Evolutionary conservation across 2,888 invertebrate genomes (phyloP), one percentile per base, ranked within the genome.

Genomic region (Horisme vitalbata): DNA sequence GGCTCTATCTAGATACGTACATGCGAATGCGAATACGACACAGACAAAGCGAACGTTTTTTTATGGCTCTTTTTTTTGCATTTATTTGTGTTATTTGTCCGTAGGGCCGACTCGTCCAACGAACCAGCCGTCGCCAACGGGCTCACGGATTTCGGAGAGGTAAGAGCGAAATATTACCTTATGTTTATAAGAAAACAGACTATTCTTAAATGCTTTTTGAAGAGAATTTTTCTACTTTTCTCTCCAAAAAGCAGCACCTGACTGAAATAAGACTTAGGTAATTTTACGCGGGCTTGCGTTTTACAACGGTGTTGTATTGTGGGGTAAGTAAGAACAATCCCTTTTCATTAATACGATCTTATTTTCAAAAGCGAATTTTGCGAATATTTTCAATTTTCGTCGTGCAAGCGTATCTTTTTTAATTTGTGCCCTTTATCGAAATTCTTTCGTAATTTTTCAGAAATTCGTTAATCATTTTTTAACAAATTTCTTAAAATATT

Each of bases 81-180:
- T 78, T 78, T 80, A 76, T 79, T 73, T 73, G 68, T 76, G 66
- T 71, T 72, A 63, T 74, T 73, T 60, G 68, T 71, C 58, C 75
- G 61, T 78, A 90, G 90, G 90, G 91, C 91, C 57, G 91, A 91
- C 73, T 91, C 91, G 13, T 86, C 91, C 52, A 87, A 88, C 68
- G 90, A 89, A 59, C 70, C 80, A 14, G 81, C 88, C n/a, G 78
- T 63, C 35, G 79, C 78, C 33, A 85, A 89, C 59, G 90, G 91
- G 46, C 83, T 91, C 49, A 87, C 88, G 39, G 84, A 84, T 60
- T 91, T 91, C 45, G 91, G 90, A 71, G 86, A 89, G 88, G 90
- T 91, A 77, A 85, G 85, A 54, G 26, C 63, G 52, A 58, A 32
- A 28, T 20, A 20, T 8, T 9, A 18, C 18, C 2, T 18, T 4